Base-by-base conservation (phyloP, 2,113 vertebrate genomes). In the Hemichromis elongatus region DNA sequence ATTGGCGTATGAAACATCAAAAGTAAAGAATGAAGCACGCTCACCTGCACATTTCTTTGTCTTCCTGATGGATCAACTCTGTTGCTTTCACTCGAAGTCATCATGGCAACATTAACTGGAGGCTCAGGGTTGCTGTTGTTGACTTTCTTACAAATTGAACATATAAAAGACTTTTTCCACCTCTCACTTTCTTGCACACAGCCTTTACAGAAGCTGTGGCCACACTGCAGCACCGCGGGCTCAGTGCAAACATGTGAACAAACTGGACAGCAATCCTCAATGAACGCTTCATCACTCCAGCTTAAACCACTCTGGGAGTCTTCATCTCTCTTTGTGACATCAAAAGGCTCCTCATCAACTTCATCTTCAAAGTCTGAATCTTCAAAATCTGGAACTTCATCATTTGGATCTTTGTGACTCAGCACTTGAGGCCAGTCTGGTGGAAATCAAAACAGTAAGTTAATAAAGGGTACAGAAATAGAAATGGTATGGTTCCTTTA, bases 301-400 rank as follows among this genome's bases (percentile, higher is more conserved):
- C 5, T 63, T 63, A n/a, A 63, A 35, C 18, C 59, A 3, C 10
- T 1, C 30, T 63, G 7, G 9, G 30, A 63, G 30, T 63, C 59
- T 0, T 63, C 59, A 63, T 63, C 59, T 63, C 0, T 63, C 30
- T 35, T 35, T 63, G 30, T 63, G 30, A 63, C 59, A 0, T 12
- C 59, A n/a, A 1, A 63, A 12, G 30, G 59, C 0, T 12, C 59
- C 35, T 63, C 59, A 35, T 63, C 1, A 3, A 35, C 2, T 63
- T 35, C 9, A 63, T 35, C 59, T 63, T 63, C 59, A 63, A 63
- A 63, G 16, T 0, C 3, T 4, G 59, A 7, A 63, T 35, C 59
- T 63, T 63, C 59, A 59, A 59, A 63, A 63, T 63, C 30, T 12
- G n/a, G 56, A n/a, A n/a, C 9, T 63, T 63, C 18, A 61, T 61